Base-by-base conservation (phyloP, 53 echinoderm and acorn worm species). In the Glandiceps talaboti region DNA sequence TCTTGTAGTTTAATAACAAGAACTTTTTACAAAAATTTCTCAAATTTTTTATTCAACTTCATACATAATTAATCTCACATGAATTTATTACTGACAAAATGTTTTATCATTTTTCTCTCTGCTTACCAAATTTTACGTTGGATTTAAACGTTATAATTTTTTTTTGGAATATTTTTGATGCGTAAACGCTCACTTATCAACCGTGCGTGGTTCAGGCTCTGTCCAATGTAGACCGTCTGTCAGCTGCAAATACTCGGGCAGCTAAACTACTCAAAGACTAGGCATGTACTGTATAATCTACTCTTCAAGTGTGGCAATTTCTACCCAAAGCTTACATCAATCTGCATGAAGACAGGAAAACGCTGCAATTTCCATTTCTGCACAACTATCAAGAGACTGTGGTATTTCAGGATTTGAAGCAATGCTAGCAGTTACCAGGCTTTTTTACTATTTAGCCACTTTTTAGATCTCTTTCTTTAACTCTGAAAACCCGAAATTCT, bases 181-280 rank as follows among this genome's bases (percentile, higher is more conserved):
- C 20, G 64, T 12, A 45, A 73, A 30, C 28, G 27, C 32, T 14
- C 64, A 30, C 80, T 27, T 72, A 30, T 72, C 14, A 27, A 28
- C 80, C 45, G 30, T 76, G 32, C 31, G 74, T 32, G 73, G 33
- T 77, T 30, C 80, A 99, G 99, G 99, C 91, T 73, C 73, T 73
- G 28, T 99, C 99, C 81, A 99, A 99, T 86, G 94, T 94, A 76
- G 89, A 88, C 28, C 99, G 99, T 79, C 84, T 99, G 80, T 91
- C 91, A 78, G 94, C 81, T 78, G 99, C 99, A 80, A 99, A 99
- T 80, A 86, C 85, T 77, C 89, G 91, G 73, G 94, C 99, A 82
- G 87, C 89, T 82, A 91, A 99, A 83, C 99, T 99, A 32, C 93
- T 99, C 79, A 91, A 99, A 86, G 91, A 88, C 81, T 75, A 27